These are phyloP conservation scores for Pemphredon lugubris DNA, from an alignment of 2,888 invertebrate genomes.

Conservation along the genomic window DNA sequence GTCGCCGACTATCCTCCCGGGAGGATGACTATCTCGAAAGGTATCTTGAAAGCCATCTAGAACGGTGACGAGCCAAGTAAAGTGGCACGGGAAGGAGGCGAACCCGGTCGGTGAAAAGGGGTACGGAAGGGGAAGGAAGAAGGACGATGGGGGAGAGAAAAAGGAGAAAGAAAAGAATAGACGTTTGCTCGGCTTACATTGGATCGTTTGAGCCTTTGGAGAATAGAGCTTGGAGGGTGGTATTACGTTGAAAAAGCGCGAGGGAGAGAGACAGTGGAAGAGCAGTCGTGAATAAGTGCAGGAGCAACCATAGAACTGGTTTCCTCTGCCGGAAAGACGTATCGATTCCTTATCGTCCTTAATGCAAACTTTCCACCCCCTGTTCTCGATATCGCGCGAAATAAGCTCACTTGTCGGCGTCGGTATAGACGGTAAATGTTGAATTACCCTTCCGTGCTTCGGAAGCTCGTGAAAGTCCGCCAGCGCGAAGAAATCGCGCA, in stretches of 20 bases:
- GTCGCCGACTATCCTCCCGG: constrained; percentile 37
- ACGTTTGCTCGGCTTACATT: constrained; percentile 51
- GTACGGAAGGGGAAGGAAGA: not conserved
- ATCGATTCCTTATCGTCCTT: constrained; percentile 53
- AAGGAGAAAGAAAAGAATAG: constrained; percentile 31
- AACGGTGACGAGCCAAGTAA: constrained; percentile 48
- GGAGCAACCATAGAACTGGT: constrained; percentile 11
- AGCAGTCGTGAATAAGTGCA: not conserved
- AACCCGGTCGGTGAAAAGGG: not conserved
- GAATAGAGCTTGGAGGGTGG: constrained; percentile 40
- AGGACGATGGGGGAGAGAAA: not conserved
- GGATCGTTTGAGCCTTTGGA: constrained; percentile 50
- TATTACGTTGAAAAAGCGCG: constrained; percentile 41
- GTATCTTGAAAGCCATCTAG: constrained; percentile 53
- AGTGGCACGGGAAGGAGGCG: constrained; percentile 26
- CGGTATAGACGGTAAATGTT: not conserved
- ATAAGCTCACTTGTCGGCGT: constrained; percentile 26
- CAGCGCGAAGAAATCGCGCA: not conserved
- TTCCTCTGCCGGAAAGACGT: constrained; percentile 16
- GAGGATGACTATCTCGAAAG: constrained; percentile 46
- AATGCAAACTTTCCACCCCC: constrained; percentile 46
- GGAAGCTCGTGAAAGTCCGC: constrained; percentile 22
- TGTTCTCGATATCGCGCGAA: constrained; percentile 39
- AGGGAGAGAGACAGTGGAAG: not conserved
- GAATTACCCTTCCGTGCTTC: constrained; percentile 20